These are phyloP conservation scores for human DNA, from an alignment of 2,113 vertebrate species.

Conservation along the genomic window DNA sequence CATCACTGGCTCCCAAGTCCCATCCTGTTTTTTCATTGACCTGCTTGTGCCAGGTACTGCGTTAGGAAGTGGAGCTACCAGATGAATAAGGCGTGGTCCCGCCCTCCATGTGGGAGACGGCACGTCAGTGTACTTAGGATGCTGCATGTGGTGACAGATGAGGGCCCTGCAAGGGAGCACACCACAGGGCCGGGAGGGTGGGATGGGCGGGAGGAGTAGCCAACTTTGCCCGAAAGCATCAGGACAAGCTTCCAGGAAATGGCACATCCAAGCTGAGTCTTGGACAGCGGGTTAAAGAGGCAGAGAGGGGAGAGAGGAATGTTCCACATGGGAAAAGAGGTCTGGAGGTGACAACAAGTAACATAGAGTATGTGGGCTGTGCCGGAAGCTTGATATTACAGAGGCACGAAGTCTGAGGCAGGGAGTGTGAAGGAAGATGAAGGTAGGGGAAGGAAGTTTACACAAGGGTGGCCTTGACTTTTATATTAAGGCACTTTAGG, in stretches of 20 bases:
- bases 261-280: neutral
- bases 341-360: neutral
- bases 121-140: rapidly evolving
- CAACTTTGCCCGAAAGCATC: neutral
- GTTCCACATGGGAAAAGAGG: neutral
- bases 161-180: neutral
- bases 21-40: neutral
- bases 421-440: neutral
- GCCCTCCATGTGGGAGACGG: neutral
- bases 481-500: neutral
- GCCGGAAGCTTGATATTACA: too few relatives aligned
- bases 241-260: neutral
- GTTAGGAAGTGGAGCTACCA: neutral
- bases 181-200: too few relatives aligned
- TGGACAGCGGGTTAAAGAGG: neutral
- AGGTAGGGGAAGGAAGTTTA: neutral
- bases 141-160: neutral
- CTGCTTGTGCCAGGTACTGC: neutral
- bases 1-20: neutral
- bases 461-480: neutral
- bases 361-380: rapidly evolving
- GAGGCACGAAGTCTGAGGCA: neutral
- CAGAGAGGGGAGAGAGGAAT: neutral
- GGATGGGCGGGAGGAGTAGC: neutral
- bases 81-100: neutral